Evolutionary conservation across 2,888 invertebrate species (phyloP).

Genomic region (Phoenoteleia sp.): DNA sequence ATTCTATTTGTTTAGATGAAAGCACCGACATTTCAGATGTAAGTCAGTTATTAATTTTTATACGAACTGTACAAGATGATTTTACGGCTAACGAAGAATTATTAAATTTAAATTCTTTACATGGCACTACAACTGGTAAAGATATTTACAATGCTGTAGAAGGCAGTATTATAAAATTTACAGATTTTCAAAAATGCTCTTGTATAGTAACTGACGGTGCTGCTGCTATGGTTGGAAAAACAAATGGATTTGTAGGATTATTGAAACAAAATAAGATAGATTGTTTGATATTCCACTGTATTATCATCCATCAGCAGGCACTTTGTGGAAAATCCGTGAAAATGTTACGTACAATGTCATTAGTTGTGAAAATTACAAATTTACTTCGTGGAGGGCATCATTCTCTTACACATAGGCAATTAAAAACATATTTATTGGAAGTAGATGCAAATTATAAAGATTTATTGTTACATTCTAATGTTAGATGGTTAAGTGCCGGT

Average conservation of each 20-base stretch:
- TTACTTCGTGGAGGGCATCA: not conserved
- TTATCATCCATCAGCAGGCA: not conserved
- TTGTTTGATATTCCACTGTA: conserved; percentile 10
- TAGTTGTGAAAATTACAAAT: conserved; percentile 12
- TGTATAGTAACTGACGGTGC: conserved; percentile 41
- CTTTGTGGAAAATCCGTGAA: not conserved
- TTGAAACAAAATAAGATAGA: conserved; percentile 18
- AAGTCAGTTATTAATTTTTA: conserved; percentile 57
- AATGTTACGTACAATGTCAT: not conserved
- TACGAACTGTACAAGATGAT: conserved; percentile 27
- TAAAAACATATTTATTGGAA: not conserved
- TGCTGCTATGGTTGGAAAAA: conserved; percentile 13
- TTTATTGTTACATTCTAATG: not conserved
- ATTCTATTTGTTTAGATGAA: conserved; percentile 43
- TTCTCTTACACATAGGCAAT: not conserved
- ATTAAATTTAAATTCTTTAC: conserved; percentile 2
- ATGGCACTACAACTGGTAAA: not conserved
- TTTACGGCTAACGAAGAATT: conserved; percentile 40
- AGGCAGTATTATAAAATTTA: too few species aligned
- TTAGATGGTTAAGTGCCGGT: not conserved
- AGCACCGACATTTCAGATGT: conserved; percentile 42
- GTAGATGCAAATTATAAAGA: not conserved
- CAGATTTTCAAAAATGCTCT: conserved; percentile 25
- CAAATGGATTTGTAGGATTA: conserved; percentile 3
- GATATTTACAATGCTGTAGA: not conserved